Conservation (phyloP, 2,113 vertebrate genomes). For the Diadophis punctatus region DNA sequence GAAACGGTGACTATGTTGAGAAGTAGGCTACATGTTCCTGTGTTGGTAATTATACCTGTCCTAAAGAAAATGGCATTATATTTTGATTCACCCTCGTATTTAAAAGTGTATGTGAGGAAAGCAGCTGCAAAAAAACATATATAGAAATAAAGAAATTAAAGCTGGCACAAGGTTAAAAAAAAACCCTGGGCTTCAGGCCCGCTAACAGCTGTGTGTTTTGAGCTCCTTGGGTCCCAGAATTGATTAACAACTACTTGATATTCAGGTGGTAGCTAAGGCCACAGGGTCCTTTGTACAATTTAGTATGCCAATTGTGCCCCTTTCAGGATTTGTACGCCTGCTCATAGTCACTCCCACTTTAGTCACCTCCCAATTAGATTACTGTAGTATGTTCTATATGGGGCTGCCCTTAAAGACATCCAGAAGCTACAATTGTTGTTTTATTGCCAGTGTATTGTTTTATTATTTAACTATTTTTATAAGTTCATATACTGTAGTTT, state of each 20-base stretch:
- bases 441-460: background rate
- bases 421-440: background rate
- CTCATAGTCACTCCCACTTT: background rate
- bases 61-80: too few species aligned
- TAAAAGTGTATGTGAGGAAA: background rate
- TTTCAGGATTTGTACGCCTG: background rate
- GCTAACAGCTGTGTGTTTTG: background rate
- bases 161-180: background rate
- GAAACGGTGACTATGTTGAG: too few species aligned
- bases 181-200: background rate
- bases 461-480: background rate
- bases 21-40: too few species aligned
- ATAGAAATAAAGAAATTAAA: background rate
- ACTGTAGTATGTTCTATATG: background rate
- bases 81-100: too few species aligned
- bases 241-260: background rate
- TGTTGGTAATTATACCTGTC: too few species aligned
- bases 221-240: background rate
- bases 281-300: background rate
- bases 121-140: background rate
- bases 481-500: background rate
- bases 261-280: background rate
- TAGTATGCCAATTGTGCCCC: background rate
- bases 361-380: background rate
- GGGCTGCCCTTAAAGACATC: background rate